These are phyloP conservation scores for Caenorhabditis sp. DNA, from an alignment of 2,888 invertebrate species.

Conservation along the genomic window DNA sequence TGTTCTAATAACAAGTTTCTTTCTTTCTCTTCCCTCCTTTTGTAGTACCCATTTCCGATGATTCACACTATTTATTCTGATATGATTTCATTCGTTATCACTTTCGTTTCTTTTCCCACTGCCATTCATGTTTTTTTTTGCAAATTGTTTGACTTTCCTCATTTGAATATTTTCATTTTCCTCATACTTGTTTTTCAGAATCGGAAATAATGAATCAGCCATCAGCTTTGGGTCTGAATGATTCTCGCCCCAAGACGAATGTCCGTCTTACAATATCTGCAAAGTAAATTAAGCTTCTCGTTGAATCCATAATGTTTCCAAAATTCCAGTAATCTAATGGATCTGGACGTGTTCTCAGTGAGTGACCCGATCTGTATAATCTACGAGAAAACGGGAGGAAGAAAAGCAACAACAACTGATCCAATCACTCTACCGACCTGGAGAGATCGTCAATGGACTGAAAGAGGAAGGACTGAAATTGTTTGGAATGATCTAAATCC, in stretches of 20 bases:
- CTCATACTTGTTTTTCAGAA: no score
- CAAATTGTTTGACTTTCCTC: not conserved
- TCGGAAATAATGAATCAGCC: conserved; percentile 49
- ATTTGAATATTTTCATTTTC: conserved; percentile 1
- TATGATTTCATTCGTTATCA: conserved; percentile 30
- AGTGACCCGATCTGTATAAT: conserved; percentile 80
- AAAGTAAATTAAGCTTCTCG: conserved; percentile 33
- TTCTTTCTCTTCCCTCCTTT: not conserved
- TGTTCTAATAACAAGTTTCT: conserved; percentile 14
- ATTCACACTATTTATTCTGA: conserved; percentile 27
- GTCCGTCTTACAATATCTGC: conserved; percentile 56
- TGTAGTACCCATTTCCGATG: conserved; percentile 31
- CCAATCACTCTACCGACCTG: conserved; percentile 40
- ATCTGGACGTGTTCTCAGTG: conserved; percentile 81
- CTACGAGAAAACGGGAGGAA: conserved; percentile 58
- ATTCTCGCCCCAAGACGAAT: conserved; percentile 55
- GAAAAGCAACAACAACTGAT: conserved; percentile 34
- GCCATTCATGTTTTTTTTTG: conserved; percentile 4
- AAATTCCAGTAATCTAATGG: conserved; percentile 75
- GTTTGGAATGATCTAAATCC: conserved; percentile 80
- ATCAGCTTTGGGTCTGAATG: conserved; percentile 26
- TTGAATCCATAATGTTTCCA: not conserved
- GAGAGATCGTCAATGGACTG: conserved; percentile 67
- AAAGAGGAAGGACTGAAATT: conserved; percentile 80
- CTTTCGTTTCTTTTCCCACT: not conserved